Percentiles rank a stretch among this genome's conserved stretches.
phyloP scores from a whole-genome alignment of 2,888 invertebrate genomes.

The Agapetus fuscipes region DNA sequence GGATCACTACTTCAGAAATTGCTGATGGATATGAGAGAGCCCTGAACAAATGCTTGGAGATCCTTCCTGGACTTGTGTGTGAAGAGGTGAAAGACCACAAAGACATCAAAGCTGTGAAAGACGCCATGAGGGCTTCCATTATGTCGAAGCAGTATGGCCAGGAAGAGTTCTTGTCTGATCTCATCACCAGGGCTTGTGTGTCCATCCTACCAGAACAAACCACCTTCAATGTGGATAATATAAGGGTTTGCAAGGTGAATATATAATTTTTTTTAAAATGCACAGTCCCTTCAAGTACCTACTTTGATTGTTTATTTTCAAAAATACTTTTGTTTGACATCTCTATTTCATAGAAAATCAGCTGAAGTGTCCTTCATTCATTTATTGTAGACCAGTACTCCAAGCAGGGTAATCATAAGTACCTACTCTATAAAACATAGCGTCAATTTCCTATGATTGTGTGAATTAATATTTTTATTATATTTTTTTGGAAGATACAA shows the following conservation, averaged over 20 bases:
- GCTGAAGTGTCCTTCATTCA: too few species aligned
- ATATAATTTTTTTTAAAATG: too few species aligned
- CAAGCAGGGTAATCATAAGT: too few species aligned
- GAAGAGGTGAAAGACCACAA: constrained; percentile 62
- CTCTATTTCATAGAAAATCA: too few species aligned
- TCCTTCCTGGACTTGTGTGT: constrained; percentile 73
- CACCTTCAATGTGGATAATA: constrained; percentile 95
- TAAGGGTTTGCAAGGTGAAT: constrained; percentile 81
- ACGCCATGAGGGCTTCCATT: constrained; percentile 69
- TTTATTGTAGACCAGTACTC: too few species aligned
- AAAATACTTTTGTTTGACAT: too few species aligned
- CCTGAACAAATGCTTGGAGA: constrained; percentile 78
- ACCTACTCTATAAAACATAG: too few species aligned
- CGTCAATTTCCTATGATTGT: too few species aligned
- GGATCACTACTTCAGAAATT: constrained; percentile 94
- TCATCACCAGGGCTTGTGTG: constrained; percentile 84
- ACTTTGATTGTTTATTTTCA: too few species aligned
- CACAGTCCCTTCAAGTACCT: too few species aligned
- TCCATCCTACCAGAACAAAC: constrained; percentile 77
- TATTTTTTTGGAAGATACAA: too few species aligned
- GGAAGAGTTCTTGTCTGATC: constrained; percentile 82
- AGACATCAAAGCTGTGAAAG: constrained; percentile 59
- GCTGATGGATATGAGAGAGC: constrained; percentile 92
- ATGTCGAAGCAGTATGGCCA: constrained; percentile 98
- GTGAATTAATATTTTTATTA: too few species aligned